A percentile compares a stretch with the other conserved stretches of the same genome.
Conservation (phyloP, 2,113 vertebrate genomes). For the Delphinus delphis region DNA sequence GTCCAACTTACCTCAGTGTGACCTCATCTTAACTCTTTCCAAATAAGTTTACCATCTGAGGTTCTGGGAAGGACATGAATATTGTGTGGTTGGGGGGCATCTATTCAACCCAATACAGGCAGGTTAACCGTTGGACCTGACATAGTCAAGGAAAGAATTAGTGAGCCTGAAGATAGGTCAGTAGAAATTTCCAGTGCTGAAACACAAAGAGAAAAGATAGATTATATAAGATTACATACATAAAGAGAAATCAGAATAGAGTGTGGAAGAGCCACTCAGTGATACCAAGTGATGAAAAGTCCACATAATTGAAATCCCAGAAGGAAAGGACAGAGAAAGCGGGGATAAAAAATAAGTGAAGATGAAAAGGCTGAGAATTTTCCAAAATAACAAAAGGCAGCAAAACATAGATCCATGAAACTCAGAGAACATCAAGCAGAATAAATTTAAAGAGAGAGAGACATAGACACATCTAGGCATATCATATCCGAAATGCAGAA, state of each 20-base stretch:
- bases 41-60: background rate
- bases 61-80: background rate
- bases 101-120: background rate
- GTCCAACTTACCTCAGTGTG: background rate
- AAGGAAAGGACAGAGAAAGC: background rate
- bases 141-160: background rate
- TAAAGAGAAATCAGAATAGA: background rate
- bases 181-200: background rate
- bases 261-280: background rate
- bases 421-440: background rate
- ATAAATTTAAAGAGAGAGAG: background rate
- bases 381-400: background rate
- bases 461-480: background rate
- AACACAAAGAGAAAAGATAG: background rate
- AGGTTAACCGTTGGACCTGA: background rate
- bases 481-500: background rate
- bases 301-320: background rate
- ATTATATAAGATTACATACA: background rate
- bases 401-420: background rate
- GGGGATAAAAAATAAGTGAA: background rate
- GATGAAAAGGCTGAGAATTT: background rate
- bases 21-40: background rate
- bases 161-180: background rate
- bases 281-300: background rate
- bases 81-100: background rate